These are phyloP conservation scores for Oegoconia quadripuncta DNA, from an alignment of 2,888 invertebrate genomes.

Conservation along the genomic window DNA sequence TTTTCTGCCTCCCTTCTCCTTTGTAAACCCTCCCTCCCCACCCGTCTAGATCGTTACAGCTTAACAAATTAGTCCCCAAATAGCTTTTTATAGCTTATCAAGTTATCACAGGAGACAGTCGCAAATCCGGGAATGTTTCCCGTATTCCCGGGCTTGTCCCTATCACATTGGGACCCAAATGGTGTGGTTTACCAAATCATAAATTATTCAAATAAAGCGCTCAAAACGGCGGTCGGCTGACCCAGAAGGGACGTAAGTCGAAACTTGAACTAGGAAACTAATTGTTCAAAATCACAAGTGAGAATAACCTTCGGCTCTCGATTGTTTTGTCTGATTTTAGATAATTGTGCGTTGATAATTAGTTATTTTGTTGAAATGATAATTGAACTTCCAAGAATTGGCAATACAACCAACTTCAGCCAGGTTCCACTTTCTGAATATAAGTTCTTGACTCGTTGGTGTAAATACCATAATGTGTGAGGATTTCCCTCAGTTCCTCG, in stretches of 20 bases:
- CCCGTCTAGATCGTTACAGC: not conserved
- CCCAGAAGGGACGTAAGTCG: constrained; percentile 12
- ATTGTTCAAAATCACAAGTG: constrained; percentile 12
- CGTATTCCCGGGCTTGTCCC: not conserved
- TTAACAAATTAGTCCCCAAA: constrained; percentile 4
- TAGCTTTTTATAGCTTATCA: constrained; percentile 1
- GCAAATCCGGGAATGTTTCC: not conserved
- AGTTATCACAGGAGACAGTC: not conserved
- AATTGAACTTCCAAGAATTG: too few species aligned
- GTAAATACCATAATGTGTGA: too few species aligned
- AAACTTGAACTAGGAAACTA: constrained; percentile 8
- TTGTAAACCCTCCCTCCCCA: not conserved
- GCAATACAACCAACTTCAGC: too few species aligned
- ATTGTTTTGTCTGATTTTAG: constrained; percentile 7
- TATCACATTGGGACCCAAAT: constrained; percentile 14
- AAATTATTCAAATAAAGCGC: constrained; percentile 28
- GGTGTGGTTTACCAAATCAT: constrained; percentile 23
- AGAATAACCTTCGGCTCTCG: constrained; percentile 1
- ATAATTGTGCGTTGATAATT: not conserved
- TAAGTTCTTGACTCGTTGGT: too few species aligned
- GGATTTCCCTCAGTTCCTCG: too few species aligned
- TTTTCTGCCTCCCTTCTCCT: not conserved
- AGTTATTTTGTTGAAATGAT: too few species aligned
- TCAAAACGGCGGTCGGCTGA: constrained; percentile 21
- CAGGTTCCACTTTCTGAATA: too few species aligned